Base-by-base conservation (phyloP, 2,113 vertebrate genomes). In the Pseudorasbora parva region DNA sequence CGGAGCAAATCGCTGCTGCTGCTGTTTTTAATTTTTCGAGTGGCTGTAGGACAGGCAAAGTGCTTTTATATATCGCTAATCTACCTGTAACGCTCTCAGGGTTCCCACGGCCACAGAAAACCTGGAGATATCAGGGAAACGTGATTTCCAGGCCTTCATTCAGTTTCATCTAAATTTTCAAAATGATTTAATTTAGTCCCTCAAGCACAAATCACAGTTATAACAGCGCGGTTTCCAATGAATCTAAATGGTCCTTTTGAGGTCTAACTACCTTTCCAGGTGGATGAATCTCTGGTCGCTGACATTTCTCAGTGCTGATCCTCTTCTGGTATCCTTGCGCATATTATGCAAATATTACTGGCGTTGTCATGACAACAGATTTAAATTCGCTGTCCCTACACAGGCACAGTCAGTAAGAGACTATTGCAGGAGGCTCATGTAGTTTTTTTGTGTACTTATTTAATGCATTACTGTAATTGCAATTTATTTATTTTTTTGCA, bases 31-130 rank as follows among this genome's bases (percentile, higher is more conserved):
- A 51, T 15, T 6, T 74, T 14, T 74, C 66, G 79, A 57, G 66
- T 73, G 54, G 27, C 64, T 37, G 33, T 84, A 64, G 73, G 33
- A 56, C 43, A 17, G n/a, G 27, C 56, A 6, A 60, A 73, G 37
- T 83, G 85, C 83, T 82, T 84, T 81, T 60, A 72, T 69, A 82
- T 84, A 78, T 84, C 43, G 68, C 17, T 9, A 56, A 73, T 79
- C 74, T 84, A 71, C 62, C 47, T 57, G 5, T 47, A 45, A 80
- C 5, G 37, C 37, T 41, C 19, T 49, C 62, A 68, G 43, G 23
- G 76, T 78, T 80, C 78, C 62, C 78, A 80, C 62, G 9, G 5
- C 68, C 60, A 12, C 19, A 12, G 43, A 66, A 68, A 62, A 49
- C 78, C 60, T 66, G 78, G 37, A 66, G 41, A 80, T 66, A 33